These are phyloP conservation scores for Phortica magna DNA, from an alignment of 2,888 invertebrate genomes.

Conservation along the genomic window DNA sequence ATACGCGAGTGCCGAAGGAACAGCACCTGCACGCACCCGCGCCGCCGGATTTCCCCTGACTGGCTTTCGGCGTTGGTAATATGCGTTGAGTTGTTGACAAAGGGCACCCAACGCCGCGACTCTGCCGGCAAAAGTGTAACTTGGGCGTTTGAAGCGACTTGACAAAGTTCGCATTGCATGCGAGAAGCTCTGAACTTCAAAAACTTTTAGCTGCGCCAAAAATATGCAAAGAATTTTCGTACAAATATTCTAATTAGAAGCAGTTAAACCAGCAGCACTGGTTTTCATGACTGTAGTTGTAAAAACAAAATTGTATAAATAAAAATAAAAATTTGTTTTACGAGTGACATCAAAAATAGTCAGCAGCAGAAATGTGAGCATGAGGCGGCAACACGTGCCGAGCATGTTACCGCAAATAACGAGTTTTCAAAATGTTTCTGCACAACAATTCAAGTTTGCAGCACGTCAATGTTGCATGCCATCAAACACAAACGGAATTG, in stretches of 20 bases:
- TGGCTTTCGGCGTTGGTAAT: conserved; percentile 70
- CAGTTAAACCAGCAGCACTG: neutral
- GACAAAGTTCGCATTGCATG: conserved; percentile 3
- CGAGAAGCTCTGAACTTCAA: conserved; percentile 8
- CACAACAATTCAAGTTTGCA: no score
- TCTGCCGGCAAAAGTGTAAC: neutral
- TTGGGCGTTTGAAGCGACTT: neutral
- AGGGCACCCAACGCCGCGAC: neutral
- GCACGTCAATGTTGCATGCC: no score
- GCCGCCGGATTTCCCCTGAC: conserved; percentile 64
- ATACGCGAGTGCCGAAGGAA: conserved; percentile 37
- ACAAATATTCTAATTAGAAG: neutral
- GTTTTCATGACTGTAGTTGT: neutral
- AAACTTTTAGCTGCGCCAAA: neutral
- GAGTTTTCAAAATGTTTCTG: no score
- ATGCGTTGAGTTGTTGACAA: conserved; percentile 38
- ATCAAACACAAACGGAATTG: no score
- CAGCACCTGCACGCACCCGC: conserved; percentile 24
- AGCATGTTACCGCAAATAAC: no score
- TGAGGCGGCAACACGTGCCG: no score
- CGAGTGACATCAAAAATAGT: no score
- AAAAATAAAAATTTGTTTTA: no score
- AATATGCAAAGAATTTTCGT: conserved; percentile 17
- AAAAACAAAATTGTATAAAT: no score
- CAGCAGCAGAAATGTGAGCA: no score